These are phyloP conservation scores for Caradrina kadenii DNA, from an alignment of 2,888 invertebrate species.

Conservation along the genomic window DNA sequence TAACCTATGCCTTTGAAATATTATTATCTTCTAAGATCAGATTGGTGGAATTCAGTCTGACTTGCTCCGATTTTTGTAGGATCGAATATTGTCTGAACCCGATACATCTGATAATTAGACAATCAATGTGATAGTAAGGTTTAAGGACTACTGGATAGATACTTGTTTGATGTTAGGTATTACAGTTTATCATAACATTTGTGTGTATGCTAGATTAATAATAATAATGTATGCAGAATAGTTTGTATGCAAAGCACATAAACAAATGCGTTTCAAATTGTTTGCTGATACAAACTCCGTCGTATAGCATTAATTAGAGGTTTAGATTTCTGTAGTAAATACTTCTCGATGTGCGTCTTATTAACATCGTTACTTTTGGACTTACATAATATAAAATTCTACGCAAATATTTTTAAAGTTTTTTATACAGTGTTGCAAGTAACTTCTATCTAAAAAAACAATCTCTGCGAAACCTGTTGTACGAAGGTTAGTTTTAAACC, in stretches of 20 bases:
- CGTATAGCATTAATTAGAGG: neutral
- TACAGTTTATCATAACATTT: slow-evolving; percentile 5
- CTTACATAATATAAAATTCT: too few species aligned
- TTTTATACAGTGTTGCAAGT: too few species aligned
- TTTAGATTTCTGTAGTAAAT: neutral
- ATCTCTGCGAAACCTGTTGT: neutral
- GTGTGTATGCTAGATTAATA: slow-evolving; percentile 2
- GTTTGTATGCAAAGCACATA: slow-evolving; percentile 4
- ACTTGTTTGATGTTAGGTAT: neutral
- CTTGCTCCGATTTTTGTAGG: neutral
- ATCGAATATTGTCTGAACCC: neutral
- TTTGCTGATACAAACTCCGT: slow-evolving; percentile 12
- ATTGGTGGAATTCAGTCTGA: neutral
- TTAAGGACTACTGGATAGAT: neutral
- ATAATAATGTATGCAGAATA: neutral
- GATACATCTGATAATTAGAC: too few species aligned
- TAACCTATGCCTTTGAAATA: too few species aligned
- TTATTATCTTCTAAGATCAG: too few species aligned
- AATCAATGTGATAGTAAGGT: neutral
- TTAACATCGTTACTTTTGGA: neutral
- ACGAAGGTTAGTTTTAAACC: neutral
- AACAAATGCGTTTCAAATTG: slow-evolving; percentile 24
- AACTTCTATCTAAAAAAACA: neutral
- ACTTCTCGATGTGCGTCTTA: neutral
- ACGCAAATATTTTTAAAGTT: neutral